phyloP scores from a whole-genome alignment of 2,888 invertebrate genomes.

The Patella caerulea region DNA sequence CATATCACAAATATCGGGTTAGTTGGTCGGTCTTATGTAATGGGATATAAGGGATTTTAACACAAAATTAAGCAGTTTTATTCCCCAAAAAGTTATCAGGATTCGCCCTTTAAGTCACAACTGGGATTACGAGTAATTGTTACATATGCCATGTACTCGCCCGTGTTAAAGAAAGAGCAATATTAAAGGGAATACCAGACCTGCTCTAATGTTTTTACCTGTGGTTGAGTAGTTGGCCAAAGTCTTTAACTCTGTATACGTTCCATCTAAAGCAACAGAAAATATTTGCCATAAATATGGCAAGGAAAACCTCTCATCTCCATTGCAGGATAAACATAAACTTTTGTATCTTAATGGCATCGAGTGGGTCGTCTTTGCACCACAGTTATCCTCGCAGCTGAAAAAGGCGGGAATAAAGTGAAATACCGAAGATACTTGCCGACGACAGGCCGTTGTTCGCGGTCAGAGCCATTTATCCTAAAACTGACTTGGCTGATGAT shows the following conservation, averaged over 20 bases:
- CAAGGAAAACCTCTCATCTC: background rate
- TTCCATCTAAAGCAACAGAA: background rate
- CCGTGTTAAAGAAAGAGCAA: no score
- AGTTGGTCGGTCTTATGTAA: no score
- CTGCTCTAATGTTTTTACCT: slow-evolving; percentile 15
- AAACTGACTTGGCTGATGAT: no score
- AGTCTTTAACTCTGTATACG: background rate
- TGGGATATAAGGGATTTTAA: no score
- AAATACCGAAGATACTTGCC: background rate
- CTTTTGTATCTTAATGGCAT: slow-evolving; percentile 26
- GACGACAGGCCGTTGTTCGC: background rate
- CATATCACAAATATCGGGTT: no score
- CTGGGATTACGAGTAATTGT: no score
- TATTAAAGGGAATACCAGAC: no score
- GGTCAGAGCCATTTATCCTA: no score
- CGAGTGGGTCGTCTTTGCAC: slow-evolving; percentile 13
- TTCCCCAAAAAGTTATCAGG: no score
- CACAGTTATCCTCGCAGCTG: slow-evolving; percentile 35
- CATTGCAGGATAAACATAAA: slow-evolving; percentile 26
- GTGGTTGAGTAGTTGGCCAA: slow-evolving; percentile 23
- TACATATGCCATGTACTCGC: no score
- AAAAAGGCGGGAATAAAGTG: background rate
- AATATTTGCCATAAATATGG: slow-evolving; percentile 31
- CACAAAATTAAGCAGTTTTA: no score
- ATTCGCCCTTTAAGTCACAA: no score